Evolutionary conservation across 2,888 invertebrate genomes (phyloP).

Genomic region (Heliconius hortense): DNA sequence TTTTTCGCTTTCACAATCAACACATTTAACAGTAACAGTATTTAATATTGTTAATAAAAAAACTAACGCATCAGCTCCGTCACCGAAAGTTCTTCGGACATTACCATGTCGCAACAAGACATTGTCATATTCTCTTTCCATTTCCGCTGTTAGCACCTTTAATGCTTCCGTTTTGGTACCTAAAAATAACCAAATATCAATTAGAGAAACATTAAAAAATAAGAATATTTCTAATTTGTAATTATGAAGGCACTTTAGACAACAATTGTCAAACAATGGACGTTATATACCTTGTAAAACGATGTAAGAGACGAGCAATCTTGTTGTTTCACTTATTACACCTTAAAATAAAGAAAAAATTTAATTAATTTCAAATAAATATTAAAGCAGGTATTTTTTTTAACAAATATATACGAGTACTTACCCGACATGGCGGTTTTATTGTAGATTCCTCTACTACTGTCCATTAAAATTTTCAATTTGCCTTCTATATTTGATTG

Average conservation of each 20-base stretch:
- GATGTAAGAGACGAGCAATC: conserved; percentile 59
- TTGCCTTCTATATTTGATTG: conserved; percentile 51
- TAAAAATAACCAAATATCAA: conserved; percentile 40
- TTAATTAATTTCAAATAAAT: background rate
- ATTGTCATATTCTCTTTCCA: conserved; percentile 55
- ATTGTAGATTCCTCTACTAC: conserved; percentile 50
- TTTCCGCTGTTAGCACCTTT: conserved; percentile 54
- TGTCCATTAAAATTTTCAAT: conserved; percentile 56
- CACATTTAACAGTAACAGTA: background rate
- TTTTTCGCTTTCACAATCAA: no score
- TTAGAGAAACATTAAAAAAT: no score
- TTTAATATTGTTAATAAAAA: background rate
- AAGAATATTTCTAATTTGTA: background rate
- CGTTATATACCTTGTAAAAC: conserved; percentile 57
- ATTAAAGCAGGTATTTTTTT: background rate
- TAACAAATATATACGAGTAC: background rate
- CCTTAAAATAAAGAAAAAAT: conserved; percentile 50
- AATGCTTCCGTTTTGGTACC: conserved; percentile 64
- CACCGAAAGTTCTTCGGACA: conserved; percentile 59
- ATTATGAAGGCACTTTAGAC: background rate
- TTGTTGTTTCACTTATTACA: conserved; percentile 56
- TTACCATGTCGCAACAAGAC: conserved; percentile 65
- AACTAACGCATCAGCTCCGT: conserved; percentile 60
- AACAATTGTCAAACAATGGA: background rate
- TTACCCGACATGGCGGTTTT: conserved; percentile 51